Evolutionary conservation across 2,888 invertebrate genomes (phyloP), one percentile per base, ranked within the genome.

Genomic region (Amaurobius ferox): DNA sequence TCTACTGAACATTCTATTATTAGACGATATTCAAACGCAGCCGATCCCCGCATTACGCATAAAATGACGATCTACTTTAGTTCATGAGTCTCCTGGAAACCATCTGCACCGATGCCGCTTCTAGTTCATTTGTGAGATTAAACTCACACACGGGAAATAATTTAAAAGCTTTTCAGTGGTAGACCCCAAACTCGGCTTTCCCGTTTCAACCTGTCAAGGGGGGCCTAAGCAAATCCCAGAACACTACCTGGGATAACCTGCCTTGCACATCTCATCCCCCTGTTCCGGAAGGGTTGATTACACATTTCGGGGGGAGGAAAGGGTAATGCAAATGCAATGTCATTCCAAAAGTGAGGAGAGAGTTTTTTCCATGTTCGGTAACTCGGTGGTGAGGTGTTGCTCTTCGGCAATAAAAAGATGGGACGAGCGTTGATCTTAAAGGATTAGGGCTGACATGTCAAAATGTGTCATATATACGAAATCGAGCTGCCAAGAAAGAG

Each of bases 191-290:
- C 55, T 16, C 5, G 3, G 55, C 55, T 55, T 23, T 55, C 5
- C 55, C 55, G 19, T 23, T 23, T 55, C 55, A 23, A 23, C 55
- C 55, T 23, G 55, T 55, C 19, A 19, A 55, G 23, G 55, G 55
- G 23, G 9, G 3, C 55, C 23, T 6, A 23, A 6, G 3, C 23
- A 55, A 55, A 55, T 55, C 55, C 55, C 55, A 55, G 5, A 55
- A 55, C 55, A 55, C 55, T 55, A 55, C 55, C 55, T 55, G 55
- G 55, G 55, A 55, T 55, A 55, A 23, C 55, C 19, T 55, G 55
- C 55, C 7, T 23, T n/a, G n/a, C n/a, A n/a, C n/a, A n/a, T 23
- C 23, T 3, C 23, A 55, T 23, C 23, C 55, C 2, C n/a, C n/a
- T n/a, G n/a, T n/a, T n/a, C 19, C 16, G 55, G 55, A 55, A 55